These are phyloP conservation scores for Drosophila sp. DNA, from an alignment of 1,140 invertebrate species.

Conservation along the genomic window DNA sequence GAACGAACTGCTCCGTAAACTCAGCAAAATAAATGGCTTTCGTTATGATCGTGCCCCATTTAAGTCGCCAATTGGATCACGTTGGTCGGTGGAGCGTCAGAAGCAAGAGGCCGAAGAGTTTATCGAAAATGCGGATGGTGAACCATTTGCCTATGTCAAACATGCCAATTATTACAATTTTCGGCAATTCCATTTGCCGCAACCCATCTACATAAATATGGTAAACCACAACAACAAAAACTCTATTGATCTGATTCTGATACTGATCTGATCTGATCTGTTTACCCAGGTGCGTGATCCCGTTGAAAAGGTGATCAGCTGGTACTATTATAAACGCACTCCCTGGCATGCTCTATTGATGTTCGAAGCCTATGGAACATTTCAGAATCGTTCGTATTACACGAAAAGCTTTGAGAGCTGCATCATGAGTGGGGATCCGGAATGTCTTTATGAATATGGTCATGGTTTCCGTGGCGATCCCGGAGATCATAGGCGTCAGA, in stretches of 20 bases:
- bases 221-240: constrained; percentile 82
- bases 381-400: constrained; percentile 91
- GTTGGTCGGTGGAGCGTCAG: constrained; percentile 36
- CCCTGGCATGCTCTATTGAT: constrained; percentile 86
- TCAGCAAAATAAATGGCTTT: constrained; percentile 89
- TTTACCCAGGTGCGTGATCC: constrained; percentile 86
- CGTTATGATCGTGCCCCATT: constrained; percentile 34
- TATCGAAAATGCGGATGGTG: constrained; percentile 49
- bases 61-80: constrained; percentile 22
- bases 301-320: constrained; percentile 93
- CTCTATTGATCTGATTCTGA: background rate
- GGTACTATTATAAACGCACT: constrained; percentile 91
- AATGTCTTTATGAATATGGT: constrained; percentile 91
- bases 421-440: constrained; percentile 90
- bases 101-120: constrained; percentile 37
- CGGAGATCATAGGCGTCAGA: constrained; percentile 87
- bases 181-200: constrained; percentile 88
- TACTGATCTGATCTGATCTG: background rate
- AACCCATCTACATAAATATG: constrained; percentile 94
- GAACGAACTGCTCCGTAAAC: constrained; percentile 90
- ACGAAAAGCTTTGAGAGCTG: constrained; percentile 94
- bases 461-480: constrained; percentile 90
- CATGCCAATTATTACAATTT: constrained; percentile 84
- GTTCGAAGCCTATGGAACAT: constrained; percentile 87
- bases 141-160: constrained; percentile 50